A percentile compares a stretch with the other conserved stretches of the same genome.
These are phyloP conservation scores for Lanius ludovicianus DNA, from an alignment of 2,113 vertebrate genomes.

Conservation along the genomic window DNA sequence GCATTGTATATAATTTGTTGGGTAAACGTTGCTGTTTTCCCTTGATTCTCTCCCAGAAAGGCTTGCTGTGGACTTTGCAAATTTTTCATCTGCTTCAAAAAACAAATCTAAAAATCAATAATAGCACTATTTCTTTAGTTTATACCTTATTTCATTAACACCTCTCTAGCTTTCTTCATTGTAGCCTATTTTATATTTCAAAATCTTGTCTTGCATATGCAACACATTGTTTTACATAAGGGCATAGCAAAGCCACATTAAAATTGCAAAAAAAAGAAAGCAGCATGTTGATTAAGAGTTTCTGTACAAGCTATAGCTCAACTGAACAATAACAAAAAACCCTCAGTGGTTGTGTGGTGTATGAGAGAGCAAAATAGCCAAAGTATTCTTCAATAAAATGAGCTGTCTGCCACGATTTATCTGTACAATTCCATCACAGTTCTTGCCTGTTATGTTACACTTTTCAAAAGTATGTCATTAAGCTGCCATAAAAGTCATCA, in stretches of 20 bases:
- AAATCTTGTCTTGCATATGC: background rate
- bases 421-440: slow-evolving; percentile 43
- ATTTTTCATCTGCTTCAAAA: background rate
- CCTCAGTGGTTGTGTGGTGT: background rate
- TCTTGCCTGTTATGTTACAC: slow-evolving; percentile 6
- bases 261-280: background rate
- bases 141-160: background rate
- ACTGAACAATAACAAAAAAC: background rate
- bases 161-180: background rate
- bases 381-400: slow-evolving; percentile 35
- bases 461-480: slow-evolving; percentile 43
- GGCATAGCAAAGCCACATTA: background rate
- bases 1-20: background rate
- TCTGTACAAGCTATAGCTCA: background rate
- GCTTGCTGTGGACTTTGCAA: background rate
- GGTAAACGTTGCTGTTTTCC: background rate
- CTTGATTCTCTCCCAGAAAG: background rate
- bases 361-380: slow-evolving; percentile 18
- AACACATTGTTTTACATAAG: background rate
- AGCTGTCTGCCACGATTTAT: slow-evolving; percentile 53
- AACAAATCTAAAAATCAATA: background rate
- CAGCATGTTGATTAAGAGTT: background rate
- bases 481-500: slow-evolving; percentile 35
- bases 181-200: background rate
- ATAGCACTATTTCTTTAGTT: background rate